Evolutionary conservation across 2,113 vertebrate species (phyloP).

Genomic region (Odocoileus virginianus): DNA sequence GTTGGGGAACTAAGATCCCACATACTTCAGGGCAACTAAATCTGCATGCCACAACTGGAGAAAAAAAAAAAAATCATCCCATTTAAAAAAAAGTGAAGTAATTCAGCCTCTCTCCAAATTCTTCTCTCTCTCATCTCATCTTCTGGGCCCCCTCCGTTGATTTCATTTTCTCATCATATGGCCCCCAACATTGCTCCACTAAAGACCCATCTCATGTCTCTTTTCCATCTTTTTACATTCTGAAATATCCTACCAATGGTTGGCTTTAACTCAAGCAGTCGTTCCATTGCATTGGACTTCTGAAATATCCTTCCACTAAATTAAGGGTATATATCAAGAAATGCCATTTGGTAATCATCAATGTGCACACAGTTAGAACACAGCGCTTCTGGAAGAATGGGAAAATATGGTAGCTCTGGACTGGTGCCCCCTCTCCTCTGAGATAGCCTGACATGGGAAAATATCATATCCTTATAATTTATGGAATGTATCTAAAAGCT

Average conservation of each 20-base stretch:
- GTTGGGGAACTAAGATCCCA: background rate
- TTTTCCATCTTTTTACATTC: background rate
- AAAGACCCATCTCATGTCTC: background rate
- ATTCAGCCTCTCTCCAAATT: background rate
- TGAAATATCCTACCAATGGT: background rate
- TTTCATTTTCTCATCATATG: background rate
- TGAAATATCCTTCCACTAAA: background rate
- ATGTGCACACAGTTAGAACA: background rate
- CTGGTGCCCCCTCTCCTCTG: background rate
- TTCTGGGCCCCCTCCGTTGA: background rate
- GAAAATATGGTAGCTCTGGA: background rate
- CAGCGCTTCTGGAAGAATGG: background rate
- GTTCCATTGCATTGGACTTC: background rate
- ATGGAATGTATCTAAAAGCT: background rate
- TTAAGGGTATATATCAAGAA: background rate
- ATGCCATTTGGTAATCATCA: background rate
- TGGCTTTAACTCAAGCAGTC: background rate
- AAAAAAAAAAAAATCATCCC: background rate
- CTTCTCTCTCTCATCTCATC: background rate
- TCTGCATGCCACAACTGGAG: background rate
- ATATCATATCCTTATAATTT: background rate
- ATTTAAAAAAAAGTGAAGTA: background rate
- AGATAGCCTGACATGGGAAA: background rate
- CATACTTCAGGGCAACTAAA: background rate
- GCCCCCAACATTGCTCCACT: background rate